Evolutionary conservation across 2,888 invertebrate species (phyloP).

Genomic region (Acrobasis repandana): DNA sequence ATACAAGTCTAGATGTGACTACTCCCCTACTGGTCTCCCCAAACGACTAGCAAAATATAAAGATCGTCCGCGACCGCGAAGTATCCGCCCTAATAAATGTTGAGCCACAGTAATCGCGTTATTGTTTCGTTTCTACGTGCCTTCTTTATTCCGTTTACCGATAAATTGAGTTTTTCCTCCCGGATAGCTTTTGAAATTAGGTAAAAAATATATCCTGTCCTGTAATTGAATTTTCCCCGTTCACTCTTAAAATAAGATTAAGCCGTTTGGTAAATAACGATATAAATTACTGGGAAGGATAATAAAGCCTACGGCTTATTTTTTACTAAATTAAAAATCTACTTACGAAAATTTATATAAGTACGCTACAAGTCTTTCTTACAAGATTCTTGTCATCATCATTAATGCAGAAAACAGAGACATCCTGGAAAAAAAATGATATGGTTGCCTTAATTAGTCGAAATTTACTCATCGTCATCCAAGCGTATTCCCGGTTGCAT

Average conservation of each 20-base stretch:
- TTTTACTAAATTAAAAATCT: no score
- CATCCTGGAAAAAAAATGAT: no score
- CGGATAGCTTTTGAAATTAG: conserved; percentile 25
- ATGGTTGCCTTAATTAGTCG: no score
- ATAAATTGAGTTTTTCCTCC: conserved; percentile 29
- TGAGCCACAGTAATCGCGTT: conserved; percentile 46
- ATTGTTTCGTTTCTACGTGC: conserved; percentile 32
- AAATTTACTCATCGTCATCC: no score
- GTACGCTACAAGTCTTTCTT: no score
- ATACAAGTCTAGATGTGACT: no score
- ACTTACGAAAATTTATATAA: no score
- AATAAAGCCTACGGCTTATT: not conserved
- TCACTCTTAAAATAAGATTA: conserved; percentile 17
- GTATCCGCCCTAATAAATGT: conserved; percentile 45
- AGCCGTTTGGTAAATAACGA: conserved; percentile 2
- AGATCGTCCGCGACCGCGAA: conserved; percentile 3
- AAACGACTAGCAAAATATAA: conserved; percentile 30
- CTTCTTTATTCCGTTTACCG: conserved; percentile 22
- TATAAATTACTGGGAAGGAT: conserved; percentile 1
- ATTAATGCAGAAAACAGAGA: no score
- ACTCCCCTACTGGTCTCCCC: not conserved
- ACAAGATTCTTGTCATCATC: no score
- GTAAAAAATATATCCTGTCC: conserved; percentile 30
- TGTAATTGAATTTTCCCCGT: conserved; percentile 15
- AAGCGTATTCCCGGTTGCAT: no score